A percentile compares a stretch with the other conserved stretches of the same genome.
phyloP scores from a whole-genome alignment of 2,888 invertebrate species.

The Sarcophaga subvicina region DNA sequence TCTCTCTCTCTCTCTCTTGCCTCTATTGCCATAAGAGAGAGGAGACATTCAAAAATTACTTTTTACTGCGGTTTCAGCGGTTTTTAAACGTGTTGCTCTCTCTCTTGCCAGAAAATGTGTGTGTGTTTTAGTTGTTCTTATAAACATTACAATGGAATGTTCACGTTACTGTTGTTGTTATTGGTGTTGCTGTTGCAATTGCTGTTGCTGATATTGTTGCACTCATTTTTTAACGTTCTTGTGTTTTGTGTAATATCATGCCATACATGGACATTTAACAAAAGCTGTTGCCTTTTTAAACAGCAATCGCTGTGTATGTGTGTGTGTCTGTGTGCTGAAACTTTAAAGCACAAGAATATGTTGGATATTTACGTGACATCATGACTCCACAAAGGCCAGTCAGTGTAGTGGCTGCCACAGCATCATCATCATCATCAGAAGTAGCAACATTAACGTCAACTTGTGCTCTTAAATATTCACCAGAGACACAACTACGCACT shows the following conservation, averaged over 20 bases:
- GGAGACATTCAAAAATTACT: conserved; percentile 67
- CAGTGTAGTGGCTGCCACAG: conserved; percentile 10
- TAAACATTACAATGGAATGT: conserved; percentile 25
- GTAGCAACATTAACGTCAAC: conserved; percentile 25
- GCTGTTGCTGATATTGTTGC: not conserved
- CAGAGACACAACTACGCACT: conserved; percentile 18
- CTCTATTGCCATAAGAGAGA: conserved; percentile 7
- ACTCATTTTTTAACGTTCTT: not conserved
- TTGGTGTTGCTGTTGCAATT: not conserved
- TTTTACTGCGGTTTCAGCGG: conserved; percentile 66
- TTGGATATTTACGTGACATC: conserved; percentile 64
- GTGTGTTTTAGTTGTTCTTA: conserved; percentile 33
- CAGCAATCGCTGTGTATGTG: not conserved
- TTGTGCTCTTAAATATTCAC: conserved; percentile 59
- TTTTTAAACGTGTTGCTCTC: conserved; percentile 64
- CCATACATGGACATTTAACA: not conserved
- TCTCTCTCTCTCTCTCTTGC: not conserved
- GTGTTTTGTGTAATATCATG: not conserved
- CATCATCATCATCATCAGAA: conserved; percentile 9
- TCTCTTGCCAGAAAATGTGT: not conserved
- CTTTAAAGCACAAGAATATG: conserved; percentile 25
- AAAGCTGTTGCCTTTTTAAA: not conserved
- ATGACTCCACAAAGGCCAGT: conserved; percentile 62
- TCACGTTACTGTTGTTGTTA: conserved; percentile 1
- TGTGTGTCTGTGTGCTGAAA: not conserved